phyloP scores from a whole-genome alignment of 1,140 invertebrate genomes.

The Brachionus sp. region DNA sequence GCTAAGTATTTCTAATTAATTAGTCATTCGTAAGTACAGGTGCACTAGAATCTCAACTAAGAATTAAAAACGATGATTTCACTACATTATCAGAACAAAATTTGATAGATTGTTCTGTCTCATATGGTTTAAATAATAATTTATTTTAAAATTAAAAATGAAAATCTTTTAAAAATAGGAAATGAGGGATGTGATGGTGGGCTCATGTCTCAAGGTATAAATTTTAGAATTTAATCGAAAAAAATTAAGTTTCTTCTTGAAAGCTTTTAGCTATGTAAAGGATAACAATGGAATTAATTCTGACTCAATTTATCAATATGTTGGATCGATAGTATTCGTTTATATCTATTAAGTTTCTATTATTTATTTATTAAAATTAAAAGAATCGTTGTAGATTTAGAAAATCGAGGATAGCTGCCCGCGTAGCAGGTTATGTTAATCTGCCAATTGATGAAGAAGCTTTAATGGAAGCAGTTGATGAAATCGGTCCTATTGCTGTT shows the following conservation, averaged over 20 bases:
- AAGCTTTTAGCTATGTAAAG: constrained; percentile 53
- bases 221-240: not conserved
- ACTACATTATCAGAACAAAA: constrained; percentile 41
- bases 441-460: constrained; percentile 29
- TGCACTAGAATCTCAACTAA: constrained; percentile 16
- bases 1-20: not conserved
- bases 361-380: not conserved
- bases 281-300: constrained; percentile 63
- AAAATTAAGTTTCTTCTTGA: not conserved
- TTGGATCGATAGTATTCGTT: not conserved
- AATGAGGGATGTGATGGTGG: constrained; percentile 46
- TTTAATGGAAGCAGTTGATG: constrained; percentile 37
- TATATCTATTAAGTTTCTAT: not conserved
- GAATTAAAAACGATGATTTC: not conserved
- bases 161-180: not conserved
- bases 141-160: not conserved
- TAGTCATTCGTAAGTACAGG: constrained; percentile 45
- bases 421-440: not conserved
- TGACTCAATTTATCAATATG: constrained; percentile 31
- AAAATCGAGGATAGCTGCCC: not conserved
- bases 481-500: constrained; percentile 33
- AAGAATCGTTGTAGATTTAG: not conserved
- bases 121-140: not conserved
- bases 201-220: constrained; percentile 33
- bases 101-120: constrained; percentile 39